Evolutionary conservation across 1,140 invertebrate genomes (phyloP), one percentile per base, ranked within the genome.

Genomic region (Diachasma alloeum): DNA sequence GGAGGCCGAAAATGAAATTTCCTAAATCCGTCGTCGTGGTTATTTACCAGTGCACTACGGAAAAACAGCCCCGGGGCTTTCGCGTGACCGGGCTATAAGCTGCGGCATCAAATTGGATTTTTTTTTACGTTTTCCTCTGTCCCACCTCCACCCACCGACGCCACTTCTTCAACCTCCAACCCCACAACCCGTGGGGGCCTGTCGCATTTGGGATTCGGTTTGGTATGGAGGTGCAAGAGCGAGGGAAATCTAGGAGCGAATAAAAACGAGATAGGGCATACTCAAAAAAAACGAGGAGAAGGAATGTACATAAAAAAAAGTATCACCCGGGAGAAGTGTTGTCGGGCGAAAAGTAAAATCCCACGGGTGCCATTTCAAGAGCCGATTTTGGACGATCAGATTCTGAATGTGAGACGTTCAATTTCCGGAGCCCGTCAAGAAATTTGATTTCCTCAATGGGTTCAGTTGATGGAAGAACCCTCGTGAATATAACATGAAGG

Each of bases 371-470:
- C 66, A 75, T 75, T 68, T 69, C 44, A 75, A 39, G 22, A 66
- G 63, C 63, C 63, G 74, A 77, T 75, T 75, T 75, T 69, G 37
- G 63, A 53, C 63, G 74, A 75, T 75, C 63, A 36, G 66, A 75
- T 75, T 42, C 46, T 36, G n/a, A 66, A 36, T 39, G 67, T 17
- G 75, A 72, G 77, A 75, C 63, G 73, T 78, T 78, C 77, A 78
- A 78, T 78, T 78, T 78, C 77, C 77, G 73, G 77, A 46, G 26
- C 36, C 59, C 56, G 19, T 73, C 73, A 67, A 66, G 56, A 48
- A 71, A 72, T 72, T 78, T 75, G 73, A 78, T 78, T 78, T 78
- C 73, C 77, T 78, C 53, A 72, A 78, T 53, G 69, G 56, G 56
- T 71, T 19, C 39, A 24, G 24, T 19, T 63, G 59, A 26, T 63